Evolutionary conservation across 2,888 invertebrate species (phyloP).

Genomic region (Drosophila infuscata): DNA sequence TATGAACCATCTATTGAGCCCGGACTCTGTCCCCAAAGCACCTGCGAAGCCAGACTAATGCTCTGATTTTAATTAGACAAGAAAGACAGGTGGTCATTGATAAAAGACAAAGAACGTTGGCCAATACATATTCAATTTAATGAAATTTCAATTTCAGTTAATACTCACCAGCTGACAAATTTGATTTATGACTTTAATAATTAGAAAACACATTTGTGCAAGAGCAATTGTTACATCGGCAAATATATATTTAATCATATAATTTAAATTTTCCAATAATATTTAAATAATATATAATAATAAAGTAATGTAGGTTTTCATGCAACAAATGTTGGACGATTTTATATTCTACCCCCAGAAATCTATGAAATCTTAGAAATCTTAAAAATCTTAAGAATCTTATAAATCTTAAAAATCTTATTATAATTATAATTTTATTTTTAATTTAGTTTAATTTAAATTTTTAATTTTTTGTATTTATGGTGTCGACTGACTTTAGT

Average conservation of each 20-base stretch:
- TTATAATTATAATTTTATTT: no score
- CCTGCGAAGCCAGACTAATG: conserved; percentile 33
- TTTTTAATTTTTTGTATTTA: no score
- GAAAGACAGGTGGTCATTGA: conserved; percentile 19
- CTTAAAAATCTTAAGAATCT: no score
- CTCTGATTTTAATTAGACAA: conserved; percentile 34
- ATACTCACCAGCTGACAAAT: neutral
- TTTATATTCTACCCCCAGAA: no score
- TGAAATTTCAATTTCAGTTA: conserved; percentile 18
- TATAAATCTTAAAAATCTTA: no score
- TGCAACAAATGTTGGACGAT: no score
- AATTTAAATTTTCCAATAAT: neutral
- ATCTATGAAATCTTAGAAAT: no score
- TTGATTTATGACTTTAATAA: neutral
- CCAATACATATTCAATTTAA: conserved; percentile 18
- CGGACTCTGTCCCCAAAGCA: neutral
- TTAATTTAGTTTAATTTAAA: no score
- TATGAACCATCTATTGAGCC: neutral
- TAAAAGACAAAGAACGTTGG: conserved; percentile 4
- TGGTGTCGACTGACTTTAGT: no score
- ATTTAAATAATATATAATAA: neutral
- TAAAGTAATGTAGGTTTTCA: neutral
- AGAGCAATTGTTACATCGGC: neutral
- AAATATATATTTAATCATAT: neutral
- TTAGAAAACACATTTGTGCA: neutral